Base-by-base conservation (phyloP, 2,113 vertebrate genomes). In the Machaerirhynchus nigripectus region DNA sequence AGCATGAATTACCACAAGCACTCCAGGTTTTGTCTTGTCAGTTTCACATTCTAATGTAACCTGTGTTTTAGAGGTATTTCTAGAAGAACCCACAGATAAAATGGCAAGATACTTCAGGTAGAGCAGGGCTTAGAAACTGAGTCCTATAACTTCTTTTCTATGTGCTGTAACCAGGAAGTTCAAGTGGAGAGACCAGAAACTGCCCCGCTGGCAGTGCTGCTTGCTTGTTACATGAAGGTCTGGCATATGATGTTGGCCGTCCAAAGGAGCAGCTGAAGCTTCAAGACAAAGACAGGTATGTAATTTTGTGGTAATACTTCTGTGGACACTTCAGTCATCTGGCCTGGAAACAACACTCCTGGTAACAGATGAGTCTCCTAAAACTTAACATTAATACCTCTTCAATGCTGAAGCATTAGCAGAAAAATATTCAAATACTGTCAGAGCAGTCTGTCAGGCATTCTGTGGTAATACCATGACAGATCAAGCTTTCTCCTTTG, bases 181-280 rank as follows among this genome's bases (percentile, higher is more conserved):
- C 96, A 89, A 97, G 96, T 39, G 89, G 16, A 4, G 97, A 97
- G 60, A 95, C 97, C 20, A 96, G 60, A 5, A 61, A 6, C 26
- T 99, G 99, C 91, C 98, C 98, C 7, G 26, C 74, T 16, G 98
- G 94, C 10, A 97, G 98, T 9, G 98, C 99, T 12, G 99, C 99
- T 75, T 99, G 99, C 91, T 97, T 99, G 84, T 69, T 98, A 59
- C 98, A 95, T 24, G 80, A 78, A 6, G 71, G 94, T 12, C 93
- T 57, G 27, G 97, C 80, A 0, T 98, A 97, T 67, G 98, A 98
- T 55, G 98, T 99, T 79, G 99, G 99, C 35, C 97, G 17, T 28
- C 99, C 99, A 8, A 93, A 86, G 71, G 84, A 93, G 8, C 96
- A 90, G 30, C 98, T 99, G 59, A 97, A 98, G 95, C 96, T 98